Base-by-base conservation (phyloP, 1,140 invertebrate genomes). In the Drosophila oshimai region DNA sequence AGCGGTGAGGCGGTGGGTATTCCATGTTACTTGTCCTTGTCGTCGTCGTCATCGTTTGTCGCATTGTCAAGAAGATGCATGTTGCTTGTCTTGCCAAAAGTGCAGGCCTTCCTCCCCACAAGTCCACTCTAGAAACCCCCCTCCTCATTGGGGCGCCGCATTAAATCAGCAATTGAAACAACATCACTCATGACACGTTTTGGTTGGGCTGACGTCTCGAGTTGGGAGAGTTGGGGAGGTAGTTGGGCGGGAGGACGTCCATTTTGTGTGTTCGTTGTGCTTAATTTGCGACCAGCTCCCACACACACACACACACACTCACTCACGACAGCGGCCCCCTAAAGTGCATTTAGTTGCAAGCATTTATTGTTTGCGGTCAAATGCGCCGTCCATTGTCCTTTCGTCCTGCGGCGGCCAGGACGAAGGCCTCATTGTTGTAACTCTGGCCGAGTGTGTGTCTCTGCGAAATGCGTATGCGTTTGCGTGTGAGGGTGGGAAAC, bases 111-210 rank as follows among this genome's bases (percentile, higher is more conserved):
- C 28, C 31, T 10, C 26, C 29, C 5, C 24, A 4, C 29, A 13
- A 1, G 10, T n/a, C 13, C 29, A 57, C 26, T 29, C 50, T 1
- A 24, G 2, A 29, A 42, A 50, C 13, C 10, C 26, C 39, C 20
- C n/a, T n/a, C 6, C 33, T 6, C 13, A 33, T 10, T 68, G 58
- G 55, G 77, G 67, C 73, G 50, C 69, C 69, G 81, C 81, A 87
- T 87, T 87, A 87, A 87, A 87, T 87, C 81, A 87, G 83, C 81
- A 87, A 87, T 87, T 87, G 81, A 87, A 87, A 87, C 81, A 87
- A 87, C 81, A 87, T 87, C 81, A 87, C 81, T 87, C 81, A 87
- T 83, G 81, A 87, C 81, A 87, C 81, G 81, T 88, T 88, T 81
- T 67, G 81, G 54, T 64, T 55, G 64, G 73, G 24, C 62, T 60